These are phyloP conservation scores for Bradysia coprophila DNA, from an alignment of 1,140 invertebrate species.

Conservation along the genomic window DNA sequence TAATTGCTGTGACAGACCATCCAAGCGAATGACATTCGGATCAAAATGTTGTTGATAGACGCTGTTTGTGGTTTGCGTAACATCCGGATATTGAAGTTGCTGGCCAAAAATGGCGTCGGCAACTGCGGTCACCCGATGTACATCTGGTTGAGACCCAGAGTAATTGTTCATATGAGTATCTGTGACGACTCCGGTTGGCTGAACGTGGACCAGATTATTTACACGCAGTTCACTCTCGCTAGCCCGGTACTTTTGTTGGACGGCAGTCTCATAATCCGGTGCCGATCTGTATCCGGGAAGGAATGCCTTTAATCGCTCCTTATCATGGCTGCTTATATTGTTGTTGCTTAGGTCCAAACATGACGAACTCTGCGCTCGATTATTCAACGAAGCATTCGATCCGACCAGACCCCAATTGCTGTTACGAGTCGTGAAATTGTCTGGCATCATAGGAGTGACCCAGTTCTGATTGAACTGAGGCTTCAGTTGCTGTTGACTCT, in stretches of 20 bases:
- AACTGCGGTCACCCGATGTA: conserved; percentile 8
- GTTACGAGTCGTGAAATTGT: conserved; percentile 5
- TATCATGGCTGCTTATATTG: conserved; percentile 11
- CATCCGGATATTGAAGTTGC: conserved; percentile 29
- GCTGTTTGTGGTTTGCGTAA: conserved; percentile 32
- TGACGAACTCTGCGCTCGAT: conserved; percentile 44
- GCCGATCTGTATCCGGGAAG: conserved; percentile 79
- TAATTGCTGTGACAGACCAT: conserved; percentile 25
- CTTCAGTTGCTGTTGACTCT: conserved; percentile 3
- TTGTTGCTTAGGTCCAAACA: conserved; percentile 42
- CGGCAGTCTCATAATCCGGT: conserved; percentile 85
- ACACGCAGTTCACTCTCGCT: conserved; percentile 19
- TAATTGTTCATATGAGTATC: conserved; percentile 5
- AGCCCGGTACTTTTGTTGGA: conserved; percentile 57
- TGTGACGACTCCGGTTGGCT: neutral
- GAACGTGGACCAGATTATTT: neutral
- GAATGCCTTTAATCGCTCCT: conserved; percentile 34
- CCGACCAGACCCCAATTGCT: conserved; percentile 1
- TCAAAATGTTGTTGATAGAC: neutral
- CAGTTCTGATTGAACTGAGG: conserved; percentile 3
- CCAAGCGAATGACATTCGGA: conserved; percentile 5
- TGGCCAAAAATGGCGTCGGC: conserved; percentile 13
- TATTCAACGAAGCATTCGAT: conserved; percentile 7
- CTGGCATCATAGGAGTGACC: conserved; percentile 2
- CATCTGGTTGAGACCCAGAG: conserved; percentile 20